phyloP scores from a whole-genome alignment of 2,797 vertebrate species.

The Aselliscus stoliczkanus region DNA sequence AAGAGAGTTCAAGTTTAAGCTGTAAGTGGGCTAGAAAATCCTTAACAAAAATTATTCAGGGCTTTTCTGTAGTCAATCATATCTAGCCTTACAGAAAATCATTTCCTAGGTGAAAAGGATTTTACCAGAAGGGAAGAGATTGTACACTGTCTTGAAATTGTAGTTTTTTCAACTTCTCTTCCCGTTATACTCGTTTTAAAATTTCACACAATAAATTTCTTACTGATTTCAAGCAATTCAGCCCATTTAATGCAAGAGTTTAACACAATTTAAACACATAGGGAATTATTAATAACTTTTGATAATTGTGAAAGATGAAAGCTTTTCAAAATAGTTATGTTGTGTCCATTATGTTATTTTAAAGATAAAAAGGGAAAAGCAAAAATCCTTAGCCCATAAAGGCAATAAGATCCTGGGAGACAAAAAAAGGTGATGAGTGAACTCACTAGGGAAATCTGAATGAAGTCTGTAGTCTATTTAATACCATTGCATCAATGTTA shows the following conservation, averaged over 20 bases:
- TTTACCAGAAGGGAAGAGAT: conserved; percentile 35
- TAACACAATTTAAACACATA: background rate
- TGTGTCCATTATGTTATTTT: background rate
- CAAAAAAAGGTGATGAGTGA: background rate
- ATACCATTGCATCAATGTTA: background rate
- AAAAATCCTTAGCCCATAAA: background rate
- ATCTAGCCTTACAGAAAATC: conserved; percentile 43
- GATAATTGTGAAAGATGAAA: conserved; percentile 3
- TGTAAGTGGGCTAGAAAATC: background rate
- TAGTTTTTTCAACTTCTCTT: background rate
- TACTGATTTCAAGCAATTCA: background rate
- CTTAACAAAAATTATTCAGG: conserved; percentile 29
- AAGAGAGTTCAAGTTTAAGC: background rate
- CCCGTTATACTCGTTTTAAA: background rate
- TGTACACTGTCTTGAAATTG: background rate
- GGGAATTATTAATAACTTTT: background rate
- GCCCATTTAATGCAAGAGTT: background rate
- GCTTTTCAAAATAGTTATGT: background rate
- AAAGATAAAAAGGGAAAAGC: background rate
- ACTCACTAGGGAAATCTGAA: background rate
- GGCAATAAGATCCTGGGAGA: background rate
- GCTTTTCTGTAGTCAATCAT: conserved; percentile 19
- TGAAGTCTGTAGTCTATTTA: conserved; percentile 30
- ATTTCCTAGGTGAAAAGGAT: conserved; percentile 31
- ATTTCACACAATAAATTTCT: background rate